These are phyloP conservation scores for Balaeniceps rex DNA, from an alignment of 2,113 vertebrate species.

Conservation along the genomic window DNA sequence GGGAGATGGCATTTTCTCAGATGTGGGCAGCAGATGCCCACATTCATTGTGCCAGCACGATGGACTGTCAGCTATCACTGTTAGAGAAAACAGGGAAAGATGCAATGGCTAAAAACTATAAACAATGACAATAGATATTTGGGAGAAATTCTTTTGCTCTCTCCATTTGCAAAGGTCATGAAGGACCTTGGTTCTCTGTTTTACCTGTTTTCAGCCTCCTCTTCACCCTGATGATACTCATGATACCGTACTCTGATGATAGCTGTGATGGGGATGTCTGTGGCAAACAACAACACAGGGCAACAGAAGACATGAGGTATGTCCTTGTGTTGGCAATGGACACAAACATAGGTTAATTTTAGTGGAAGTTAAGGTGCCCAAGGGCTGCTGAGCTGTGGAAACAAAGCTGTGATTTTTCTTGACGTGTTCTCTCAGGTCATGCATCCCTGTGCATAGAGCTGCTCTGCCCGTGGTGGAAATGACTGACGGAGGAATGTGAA, in stretches of 20 bases:
- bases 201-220: background rate
- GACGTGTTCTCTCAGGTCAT: background rate
- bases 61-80: fast-evolving
- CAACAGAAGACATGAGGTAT: background rate
- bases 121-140: background rate
- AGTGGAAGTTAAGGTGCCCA: background rate
- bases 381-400: background rate
- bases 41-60: background rate
- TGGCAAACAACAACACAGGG: background rate
- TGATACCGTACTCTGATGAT: background rate
- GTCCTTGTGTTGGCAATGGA: background rate
- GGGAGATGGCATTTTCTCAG: background rate
- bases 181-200: background rate
- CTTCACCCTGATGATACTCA: too few species aligned
- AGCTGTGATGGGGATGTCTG: background rate
- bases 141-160: background rate
- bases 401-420: background rate
- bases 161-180: background rate
- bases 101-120: background rate
- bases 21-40: background rate
- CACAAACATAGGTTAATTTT: background rate
- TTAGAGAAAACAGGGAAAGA: background rate
- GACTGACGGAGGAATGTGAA: background rate
- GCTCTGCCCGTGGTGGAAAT: background rate
- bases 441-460: background rate